Evolutionary conservation across 2,113 vertebrate genomes (phyloP).

Genomic region (Pholis gunnellus): DNA sequence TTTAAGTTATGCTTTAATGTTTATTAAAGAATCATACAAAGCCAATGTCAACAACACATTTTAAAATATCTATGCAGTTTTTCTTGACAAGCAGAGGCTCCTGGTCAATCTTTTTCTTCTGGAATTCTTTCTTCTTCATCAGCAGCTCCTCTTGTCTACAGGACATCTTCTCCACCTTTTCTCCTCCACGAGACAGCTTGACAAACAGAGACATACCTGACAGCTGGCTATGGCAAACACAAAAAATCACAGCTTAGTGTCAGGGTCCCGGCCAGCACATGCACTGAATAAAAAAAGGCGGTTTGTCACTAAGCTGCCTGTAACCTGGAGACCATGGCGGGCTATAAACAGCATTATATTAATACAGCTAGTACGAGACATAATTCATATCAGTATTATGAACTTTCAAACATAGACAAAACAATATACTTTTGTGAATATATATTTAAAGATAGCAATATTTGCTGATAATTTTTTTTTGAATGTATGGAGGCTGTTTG

Average conservation of each 20-base stretch:
- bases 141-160: background rate
- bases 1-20: background rate
- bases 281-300: background rate
- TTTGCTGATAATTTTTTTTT: too few relatives aligned
- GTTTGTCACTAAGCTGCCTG: background rate
- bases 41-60: too few relatives aligned
- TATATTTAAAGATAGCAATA: too few relatives aligned
- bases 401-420: too few relatives aligned
- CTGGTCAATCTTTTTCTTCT: constrained; percentile 19
- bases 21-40: rapidly evolving
- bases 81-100: constrained; percentile 26
- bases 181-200: background rate
- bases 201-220: background rate
- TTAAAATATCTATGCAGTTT: background rate
- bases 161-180: background rate
- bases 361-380: too few relatives aligned
- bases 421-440: too few relatives aligned
- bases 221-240: background rate
- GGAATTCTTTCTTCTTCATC: background rate
- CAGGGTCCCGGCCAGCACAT: background rate
- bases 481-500: too few relatives aligned
- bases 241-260: background rate
- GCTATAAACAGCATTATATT: too few relatives aligned
- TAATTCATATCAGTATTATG: too few relatives aligned
- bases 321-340: background rate